phyloP scores from a whole-genome alignment of 2,888 invertebrate genomes.

The Toxonevra muliebris region DNA sequence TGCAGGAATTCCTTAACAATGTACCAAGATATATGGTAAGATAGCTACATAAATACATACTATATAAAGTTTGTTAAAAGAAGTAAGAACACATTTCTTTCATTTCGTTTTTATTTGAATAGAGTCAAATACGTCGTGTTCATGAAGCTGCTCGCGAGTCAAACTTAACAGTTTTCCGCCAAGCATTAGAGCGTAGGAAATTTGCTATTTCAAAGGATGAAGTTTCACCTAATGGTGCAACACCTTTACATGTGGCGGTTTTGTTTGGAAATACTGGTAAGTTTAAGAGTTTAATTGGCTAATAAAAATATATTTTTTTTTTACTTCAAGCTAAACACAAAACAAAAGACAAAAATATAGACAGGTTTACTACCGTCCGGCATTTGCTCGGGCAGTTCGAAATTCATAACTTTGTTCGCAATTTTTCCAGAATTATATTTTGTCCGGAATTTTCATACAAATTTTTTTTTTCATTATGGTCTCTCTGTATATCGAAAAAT shows the following conservation, averaged over 20 bases:
- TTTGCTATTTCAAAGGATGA: conserved; percentile 89
- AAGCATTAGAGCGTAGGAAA: conserved; percentile 86
- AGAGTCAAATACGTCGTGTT: conserved; percentile 90
- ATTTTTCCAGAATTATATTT: too few species aligned
- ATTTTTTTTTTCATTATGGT: too few species aligned
- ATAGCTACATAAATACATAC: not conserved
- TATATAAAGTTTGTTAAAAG: not conserved
- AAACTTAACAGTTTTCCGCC: conserved; percentile 83
- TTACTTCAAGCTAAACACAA: too few species aligned
- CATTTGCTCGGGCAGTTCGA: too few species aligned
- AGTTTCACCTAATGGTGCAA: conserved; percentile 82
- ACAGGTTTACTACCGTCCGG: too few species aligned
- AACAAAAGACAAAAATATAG: too few species aligned
- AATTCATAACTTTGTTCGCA: too few species aligned
- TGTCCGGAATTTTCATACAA: too few species aligned
- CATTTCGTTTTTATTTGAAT: not conserved
- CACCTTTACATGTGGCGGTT: conserved; percentile 87
- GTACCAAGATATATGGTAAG: conserved; percentile 87
- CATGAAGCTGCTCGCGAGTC: conserved; percentile 88
- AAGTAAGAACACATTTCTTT: not conserved
- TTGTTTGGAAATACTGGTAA: conserved; percentile 83
- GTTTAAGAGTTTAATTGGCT: too few species aligned
- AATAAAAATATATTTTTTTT: too few species aligned
- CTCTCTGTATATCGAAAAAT: too few species aligned
- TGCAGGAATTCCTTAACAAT: conserved; percentile 87